Evolutionary conservation across 1,140 invertebrate genomes (phyloP).

Genomic region (Drosophila baimaii): DNA sequence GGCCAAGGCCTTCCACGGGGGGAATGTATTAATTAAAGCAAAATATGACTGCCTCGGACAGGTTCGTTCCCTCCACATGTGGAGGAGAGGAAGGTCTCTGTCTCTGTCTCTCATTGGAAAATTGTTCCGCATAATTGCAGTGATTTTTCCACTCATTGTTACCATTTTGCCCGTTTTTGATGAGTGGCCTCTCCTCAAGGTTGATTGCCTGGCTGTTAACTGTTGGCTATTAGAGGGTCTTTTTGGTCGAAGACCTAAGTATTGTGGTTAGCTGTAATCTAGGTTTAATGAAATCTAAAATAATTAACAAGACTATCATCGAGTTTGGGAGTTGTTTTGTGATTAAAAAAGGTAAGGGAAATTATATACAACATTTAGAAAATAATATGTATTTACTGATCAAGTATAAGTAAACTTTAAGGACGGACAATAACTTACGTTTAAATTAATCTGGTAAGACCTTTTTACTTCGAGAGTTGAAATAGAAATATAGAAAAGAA

Average conservation of each 20-base stretch:
- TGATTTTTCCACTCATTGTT: slow-evolving; percentile 69
- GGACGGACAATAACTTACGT: not conserved
- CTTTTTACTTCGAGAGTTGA: too few species aligned
- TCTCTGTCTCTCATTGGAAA: slow-evolving; percentile 45
- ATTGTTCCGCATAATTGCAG: slow-evolving; percentile 63
- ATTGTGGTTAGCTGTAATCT: slow-evolving; percentile 43
- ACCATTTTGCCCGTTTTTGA: slow-evolving; percentile 43
- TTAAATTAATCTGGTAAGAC: not conserved
- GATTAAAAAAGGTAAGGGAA: not conserved
- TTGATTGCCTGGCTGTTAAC: slow-evolving; percentile 57
- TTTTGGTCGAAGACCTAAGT: not conserved
- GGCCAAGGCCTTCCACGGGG: slow-evolving; percentile 17
- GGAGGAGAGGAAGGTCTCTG: not conserved
- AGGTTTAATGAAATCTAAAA: slow-evolving; percentile 28
- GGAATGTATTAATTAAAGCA: slow-evolving; percentile 78
- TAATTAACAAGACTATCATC: slow-evolving; percentile 16
- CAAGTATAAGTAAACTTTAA: too few species aligned
- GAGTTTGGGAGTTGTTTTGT: not conserved
- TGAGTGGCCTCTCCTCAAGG: slow-evolving; percentile 42
- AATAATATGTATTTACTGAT: too few species aligned
- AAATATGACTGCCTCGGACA: slow-evolving; percentile 24
- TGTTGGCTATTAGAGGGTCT: slow-evolving; percentile 46
- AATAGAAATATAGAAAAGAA: too few species aligned
- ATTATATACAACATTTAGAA: too few species aligned
- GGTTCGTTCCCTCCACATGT: slow-evolving; percentile 35